A percentile compares a stretch with the other conserved stretches of the same genome.
Evolutionary conservation across 2,797 vertebrate species (phyloP).

Genomic region (Silurus lanzhouensis): DNA sequence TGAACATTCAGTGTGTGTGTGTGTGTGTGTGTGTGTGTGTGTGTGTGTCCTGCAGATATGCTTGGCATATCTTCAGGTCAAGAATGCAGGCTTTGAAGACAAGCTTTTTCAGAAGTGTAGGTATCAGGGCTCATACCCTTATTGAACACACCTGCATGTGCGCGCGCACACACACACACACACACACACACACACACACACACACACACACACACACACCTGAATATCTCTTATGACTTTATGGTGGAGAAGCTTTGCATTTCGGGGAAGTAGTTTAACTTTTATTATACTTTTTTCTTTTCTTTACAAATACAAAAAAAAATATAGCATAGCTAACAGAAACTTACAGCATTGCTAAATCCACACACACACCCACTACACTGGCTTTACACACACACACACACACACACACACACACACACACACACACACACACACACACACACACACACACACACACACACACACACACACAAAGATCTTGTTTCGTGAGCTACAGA

Average conservation of each 20-base stretch:
- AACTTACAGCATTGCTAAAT: no score
- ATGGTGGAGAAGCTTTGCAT: no score
- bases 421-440: no score
- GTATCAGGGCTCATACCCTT: conserved; percentile 12
- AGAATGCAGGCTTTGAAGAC: conserved; percentile 38
- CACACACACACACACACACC: background rate
- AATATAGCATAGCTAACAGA: no score
- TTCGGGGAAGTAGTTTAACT: no score
- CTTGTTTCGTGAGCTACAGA: background rate
- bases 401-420: no score
- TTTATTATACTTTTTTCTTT: no score
- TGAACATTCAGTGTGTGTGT: background rate
- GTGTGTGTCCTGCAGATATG: conserved; percentile 29
- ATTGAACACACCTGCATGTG: background rate
- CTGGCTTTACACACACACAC: no score
- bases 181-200: background rate
- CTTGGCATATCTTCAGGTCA: conserved; percentile 27
- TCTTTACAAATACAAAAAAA: no score
- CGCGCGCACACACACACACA: background rate
- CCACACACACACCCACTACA: no score
- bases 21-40: background rate
- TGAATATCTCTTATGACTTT: no score
- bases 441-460: no score
- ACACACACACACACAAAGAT: background rate
- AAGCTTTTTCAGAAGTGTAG: conserved; percentile 18